Base-by-base conservation (phyloP, 35 echinoderm and acorn worm species). In the Strongylocentrotus purpuratus region DNA sequence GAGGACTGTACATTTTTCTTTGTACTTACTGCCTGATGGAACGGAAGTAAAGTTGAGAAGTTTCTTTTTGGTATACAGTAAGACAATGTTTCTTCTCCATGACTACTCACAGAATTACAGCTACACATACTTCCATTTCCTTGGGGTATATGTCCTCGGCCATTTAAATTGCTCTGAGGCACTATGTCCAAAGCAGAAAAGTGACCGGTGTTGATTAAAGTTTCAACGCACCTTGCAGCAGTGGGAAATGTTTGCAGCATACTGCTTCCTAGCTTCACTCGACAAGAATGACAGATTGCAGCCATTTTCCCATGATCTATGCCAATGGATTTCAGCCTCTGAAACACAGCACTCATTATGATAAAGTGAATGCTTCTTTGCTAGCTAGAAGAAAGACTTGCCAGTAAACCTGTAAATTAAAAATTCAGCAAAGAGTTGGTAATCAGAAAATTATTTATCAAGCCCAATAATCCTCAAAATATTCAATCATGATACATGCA, bases 281-380 rank as follows among this genome's bases (percentile, higher is more conserved):
- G 87, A 22, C 87, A 89, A 7, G 32, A 46, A 89, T 28, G 32
- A 89, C 87, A 89, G 87, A 89, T 46, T 46, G 45, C 87, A 89
- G 87, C 87, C 87, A 89, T 45, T 45, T 46, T 46, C 5, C 87
- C 18, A 33, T 15, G 33, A 15, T 46, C 87, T 4, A 33, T 89
- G 28, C n/a, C 28, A 86, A 31, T 7, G 32, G 20, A 46, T 89
- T 46, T 89, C 87, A 89, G 32, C 32, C 45, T 89, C 87, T 89
- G 33, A 12, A 89, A 46, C 87, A 89, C 12, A 35, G 87, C 87
- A 33, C 87, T 89, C 87, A 89, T 89, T 15, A 46, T 41, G 87
- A 7, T 15, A 4, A 4, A 28, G 61, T 25, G 17, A 25, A 71
- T 55, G 50, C 50, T 59, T 59, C 65, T 78, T 78, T 78, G 20